These are phyloP conservation scores for Gymnocheta viridis DNA, from an alignment of 2,888 invertebrate species.

Conservation along the genomic window DNA sequence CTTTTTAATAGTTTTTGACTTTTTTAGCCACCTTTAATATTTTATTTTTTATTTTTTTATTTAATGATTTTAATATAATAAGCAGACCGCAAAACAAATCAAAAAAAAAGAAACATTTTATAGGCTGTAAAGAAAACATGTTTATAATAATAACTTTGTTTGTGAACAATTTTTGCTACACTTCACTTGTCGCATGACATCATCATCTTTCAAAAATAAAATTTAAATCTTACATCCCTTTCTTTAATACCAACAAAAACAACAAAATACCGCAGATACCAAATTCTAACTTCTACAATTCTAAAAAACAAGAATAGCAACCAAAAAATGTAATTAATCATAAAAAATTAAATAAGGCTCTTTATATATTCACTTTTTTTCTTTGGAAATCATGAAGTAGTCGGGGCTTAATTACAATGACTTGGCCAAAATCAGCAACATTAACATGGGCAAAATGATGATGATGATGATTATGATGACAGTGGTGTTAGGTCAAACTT, in stretches of 20 bases:
- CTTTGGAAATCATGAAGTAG: constrained; percentile 21
- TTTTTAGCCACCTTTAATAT: background rate
- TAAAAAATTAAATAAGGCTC: constrained; percentile 53
- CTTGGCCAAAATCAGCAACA: constrained; percentile 33
- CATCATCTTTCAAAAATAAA: constrained; percentile 42
- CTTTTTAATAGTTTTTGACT: background rate
- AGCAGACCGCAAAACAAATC: background rate
- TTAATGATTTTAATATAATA: background rate
- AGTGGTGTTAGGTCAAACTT: constrained; percentile 4
- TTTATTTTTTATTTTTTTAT: background rate
- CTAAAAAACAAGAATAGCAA: background rate
- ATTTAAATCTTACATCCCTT: constrained; percentile 16
- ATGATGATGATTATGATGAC: background rate
- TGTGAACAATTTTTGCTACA: constrained; percentile 10
- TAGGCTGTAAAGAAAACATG: constrained; percentile 43
- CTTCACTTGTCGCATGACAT: constrained; percentile 37
- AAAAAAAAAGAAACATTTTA: too few species aligned
- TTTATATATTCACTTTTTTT: background rate
- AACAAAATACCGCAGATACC: background rate
- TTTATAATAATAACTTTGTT: constrained; percentile 13
- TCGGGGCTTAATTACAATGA: constrained; percentile 56
- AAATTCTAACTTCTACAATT: constrained; percentile 20
- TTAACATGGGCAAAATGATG: background rate
- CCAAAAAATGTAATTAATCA: constrained; percentile 53
- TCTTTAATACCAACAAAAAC: background rate